A percentile compares a stretch with the other conserved stretches of the same genome.
Evolutionary conservation across 1,140 invertebrate species (phyloP).

Genomic region (Pygmarrhopalites habei): DNA sequence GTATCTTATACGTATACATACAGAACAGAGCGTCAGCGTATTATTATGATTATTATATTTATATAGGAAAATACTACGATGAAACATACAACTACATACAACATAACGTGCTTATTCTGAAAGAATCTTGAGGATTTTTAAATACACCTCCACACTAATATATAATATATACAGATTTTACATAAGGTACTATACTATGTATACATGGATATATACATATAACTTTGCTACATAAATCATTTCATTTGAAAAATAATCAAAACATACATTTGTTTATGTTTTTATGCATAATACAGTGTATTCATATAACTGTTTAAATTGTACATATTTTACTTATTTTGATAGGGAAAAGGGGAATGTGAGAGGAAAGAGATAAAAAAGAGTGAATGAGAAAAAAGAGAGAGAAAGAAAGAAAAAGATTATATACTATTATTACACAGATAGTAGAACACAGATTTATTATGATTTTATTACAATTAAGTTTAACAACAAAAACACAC

Average conservation of each 20-base stretch:
- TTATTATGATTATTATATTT: constrained; percentile 9
- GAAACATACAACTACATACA: too few species aligned
- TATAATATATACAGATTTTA: too few species aligned
- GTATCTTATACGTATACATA: neutral
- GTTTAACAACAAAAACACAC: neutral
- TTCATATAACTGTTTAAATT: neutral
- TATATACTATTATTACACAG: neutral
- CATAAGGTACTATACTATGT: too few species aligned
- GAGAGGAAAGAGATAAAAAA: neutral
- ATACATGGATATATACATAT: too few species aligned
- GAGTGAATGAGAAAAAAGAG: neutral
- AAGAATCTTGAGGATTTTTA: too few species aligned
- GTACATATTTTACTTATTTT: neutral
- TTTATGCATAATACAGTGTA: neutral
- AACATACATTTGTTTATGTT: neutral
- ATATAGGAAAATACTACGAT: too few species aligned
- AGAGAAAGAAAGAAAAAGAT: neutral
- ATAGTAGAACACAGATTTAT: neutral
- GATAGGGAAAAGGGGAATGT: neutral
- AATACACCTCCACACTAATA: too few species aligned
- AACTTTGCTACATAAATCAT: neutral
- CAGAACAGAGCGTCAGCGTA: too few species aligned
- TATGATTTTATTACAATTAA: neutral
- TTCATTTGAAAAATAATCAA: neutral
- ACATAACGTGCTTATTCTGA: too few species aligned